Conservation (phyloP, 2,113 vertebrate genomes). For the Scytalopus superciliaris region DNA sequence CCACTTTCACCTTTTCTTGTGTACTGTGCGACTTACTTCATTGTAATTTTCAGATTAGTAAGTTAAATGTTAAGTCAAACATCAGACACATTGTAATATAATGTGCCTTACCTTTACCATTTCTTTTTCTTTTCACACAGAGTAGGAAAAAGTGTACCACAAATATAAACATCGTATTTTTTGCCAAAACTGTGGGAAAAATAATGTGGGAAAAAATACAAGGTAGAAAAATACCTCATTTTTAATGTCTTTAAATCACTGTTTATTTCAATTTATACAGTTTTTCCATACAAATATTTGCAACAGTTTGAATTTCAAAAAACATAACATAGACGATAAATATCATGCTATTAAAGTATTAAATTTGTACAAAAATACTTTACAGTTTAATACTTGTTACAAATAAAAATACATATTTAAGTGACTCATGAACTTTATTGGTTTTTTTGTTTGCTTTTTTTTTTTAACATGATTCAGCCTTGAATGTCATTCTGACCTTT, state of each 20-base stretch:
- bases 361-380: conserved; percentile 99
- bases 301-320: conserved; percentile 89
- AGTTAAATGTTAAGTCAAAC: not conserved
- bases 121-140: not conserved
- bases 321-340: conserved; percentile 96
- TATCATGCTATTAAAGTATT: conserved; percentile 99
- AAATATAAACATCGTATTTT: not conserved
- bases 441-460: not conserved
- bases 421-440: conserved; percentile 76
- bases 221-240: not conserved
- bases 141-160: not conserved
- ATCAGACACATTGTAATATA: not conserved
- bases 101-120: not conserved
- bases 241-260: conserved; percentile 72
- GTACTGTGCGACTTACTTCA: not conserved
- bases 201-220: not conserved
- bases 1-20: not conserved
- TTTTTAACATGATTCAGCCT: conserved; percentile 73
- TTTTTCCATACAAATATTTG: conserved; percentile 93
- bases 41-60: not conserved
- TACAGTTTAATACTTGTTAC: conserved; percentile 98
- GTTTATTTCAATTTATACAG: conserved; percentile 83
- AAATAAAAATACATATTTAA: conserved; percentile 99
- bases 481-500: conserved; percentile 74
- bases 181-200: not conserved